Conservation (phyloP, 2,888 invertebrate species). For the Chalcis sispes region DNA sequence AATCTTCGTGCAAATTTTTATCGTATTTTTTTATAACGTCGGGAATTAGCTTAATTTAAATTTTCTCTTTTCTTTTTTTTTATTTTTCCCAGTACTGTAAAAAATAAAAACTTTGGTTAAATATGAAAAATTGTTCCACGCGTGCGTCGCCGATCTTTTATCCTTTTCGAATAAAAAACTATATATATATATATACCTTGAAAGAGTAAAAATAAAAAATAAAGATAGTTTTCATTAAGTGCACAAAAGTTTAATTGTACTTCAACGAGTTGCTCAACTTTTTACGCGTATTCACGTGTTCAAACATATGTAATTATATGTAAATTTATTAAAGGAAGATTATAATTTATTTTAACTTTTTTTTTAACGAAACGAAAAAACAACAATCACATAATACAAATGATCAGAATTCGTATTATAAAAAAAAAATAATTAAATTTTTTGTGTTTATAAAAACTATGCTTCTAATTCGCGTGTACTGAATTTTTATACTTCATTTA, state of each 20-base stretch:
- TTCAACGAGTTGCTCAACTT: background rate
- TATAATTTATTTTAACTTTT: too few species aligned
- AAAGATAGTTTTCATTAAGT: background rate
- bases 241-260: background rate
- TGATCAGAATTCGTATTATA: too few species aligned
- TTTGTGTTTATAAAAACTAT: too few species aligned
- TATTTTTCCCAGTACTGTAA: conserved; percentile 1
- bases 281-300: background rate
- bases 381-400: too few species aligned
- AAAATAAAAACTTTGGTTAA: conserved; percentile 6
- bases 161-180: conserved; percentile 13
- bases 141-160: background rate
- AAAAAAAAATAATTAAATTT: too few species aligned
- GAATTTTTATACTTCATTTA: too few species aligned
- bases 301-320: too few species aligned
- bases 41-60: conserved; percentile 14
- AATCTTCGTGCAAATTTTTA: too few species aligned
- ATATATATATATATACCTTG: background rate
- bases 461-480: too few species aligned
- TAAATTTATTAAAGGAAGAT: too few species aligned
- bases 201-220: background rate
- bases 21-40: too few species aligned
- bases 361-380: too few species aligned
- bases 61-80: conserved; percentile 10
- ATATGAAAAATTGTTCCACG: background rate